Evolutionary conservation across 2,113 vertebrate species (phyloP), one percentile per base, ranked within the genome.

Genomic region (Ptychochromis oligacanthus): DNA sequence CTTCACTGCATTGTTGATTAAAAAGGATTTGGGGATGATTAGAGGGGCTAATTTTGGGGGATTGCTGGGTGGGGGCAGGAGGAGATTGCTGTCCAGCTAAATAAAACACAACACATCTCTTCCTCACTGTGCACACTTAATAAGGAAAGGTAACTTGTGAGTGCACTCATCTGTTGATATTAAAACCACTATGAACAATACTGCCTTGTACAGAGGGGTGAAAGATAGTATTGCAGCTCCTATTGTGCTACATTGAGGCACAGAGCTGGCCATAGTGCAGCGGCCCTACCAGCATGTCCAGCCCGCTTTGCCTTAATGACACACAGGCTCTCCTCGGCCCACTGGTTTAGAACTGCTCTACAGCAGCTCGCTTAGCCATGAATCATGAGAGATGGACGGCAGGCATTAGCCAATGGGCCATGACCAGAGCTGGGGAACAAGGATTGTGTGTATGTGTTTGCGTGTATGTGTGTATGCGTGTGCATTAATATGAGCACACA

Each of bases 261-360:
- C 75, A 57, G 85, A 61, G 59, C 75, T 59, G 40, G 79, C 82
- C 43, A 13, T 67, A 81, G 79, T 81, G 57, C 83, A 77, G 91
- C 61, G 24, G 84, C 85, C 84, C 82, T 75, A 85, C 79, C 89
- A 84, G 83, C 83, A 58, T 57, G 87, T 86, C 88, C 89, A 74
- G 81, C 87, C 87, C 20, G 81, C 90, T 88, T 91, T 84, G 89
- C 89, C 87, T 90, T 94, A 94, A 94, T 93, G 93, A 92, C 91
- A 93, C 82, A 67, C 91, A 77, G 83, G 80, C 87, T 89, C 81
- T 88, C 55, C 89, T 83, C 87, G 75, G 89, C 89, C 88, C 92
- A 92, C 59, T 93, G 94, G 91, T 80, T 94, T 24, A 92, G 93
- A 95, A 93, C 91, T 80, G 90, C 90, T 93, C 76, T 79, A 91